Evolutionary conservation across 2,113 vertebrate species (phyloP).

Genomic region (Ophthalmotilapia sp.): DNA sequence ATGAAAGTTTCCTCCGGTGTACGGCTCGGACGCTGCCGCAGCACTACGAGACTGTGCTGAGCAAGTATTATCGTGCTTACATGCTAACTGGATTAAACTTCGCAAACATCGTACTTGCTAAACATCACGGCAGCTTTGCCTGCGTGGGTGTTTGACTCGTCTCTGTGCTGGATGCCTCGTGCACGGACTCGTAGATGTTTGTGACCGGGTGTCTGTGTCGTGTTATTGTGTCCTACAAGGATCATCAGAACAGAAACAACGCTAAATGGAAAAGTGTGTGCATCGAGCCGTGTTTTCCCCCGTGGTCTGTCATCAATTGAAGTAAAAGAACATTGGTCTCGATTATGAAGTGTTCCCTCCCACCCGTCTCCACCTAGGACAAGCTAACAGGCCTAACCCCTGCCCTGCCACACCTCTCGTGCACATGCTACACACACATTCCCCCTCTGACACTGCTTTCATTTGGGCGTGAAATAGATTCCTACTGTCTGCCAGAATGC

Average conservation of each 20-base stretch:
- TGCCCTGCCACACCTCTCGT: slow-evolving; percentile 63
- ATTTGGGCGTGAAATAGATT: slow-evolving; percentile 70
- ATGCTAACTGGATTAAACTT: neutral
- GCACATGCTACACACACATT: slow-evolving; percentile 57
- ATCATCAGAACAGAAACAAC: neutral
- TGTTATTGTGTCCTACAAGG: neutral
- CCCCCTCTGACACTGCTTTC: slow-evolving; percentile 63
- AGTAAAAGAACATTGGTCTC: slow-evolving; percentile 20
- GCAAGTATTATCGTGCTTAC: neutral
- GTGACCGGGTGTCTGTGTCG: neutral
- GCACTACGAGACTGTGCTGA: neutral
- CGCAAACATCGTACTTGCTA: neutral
- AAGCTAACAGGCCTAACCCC: slow-evolving; percentile 62
- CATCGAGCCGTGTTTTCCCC: slow-evolving; percentile 20
- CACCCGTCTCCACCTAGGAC: slow-evolving; percentile 47
- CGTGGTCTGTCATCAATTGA: slow-evolving; percentile 34
- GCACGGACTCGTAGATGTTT: neutral
- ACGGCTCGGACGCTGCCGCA: neutral
- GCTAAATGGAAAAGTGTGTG: neutral
- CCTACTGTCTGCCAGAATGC: slow-evolving; percentile 65
- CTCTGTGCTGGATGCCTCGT: neutral
- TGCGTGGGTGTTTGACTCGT: neutral
- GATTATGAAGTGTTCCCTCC: slow-evolving; percentile 38
- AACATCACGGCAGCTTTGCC: neutral
- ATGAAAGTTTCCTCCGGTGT: neutral